Evolutionary conservation across 2,113 vertebrate species (phyloP).

Genomic region (Oncorhynchus mykiss): DNA sequence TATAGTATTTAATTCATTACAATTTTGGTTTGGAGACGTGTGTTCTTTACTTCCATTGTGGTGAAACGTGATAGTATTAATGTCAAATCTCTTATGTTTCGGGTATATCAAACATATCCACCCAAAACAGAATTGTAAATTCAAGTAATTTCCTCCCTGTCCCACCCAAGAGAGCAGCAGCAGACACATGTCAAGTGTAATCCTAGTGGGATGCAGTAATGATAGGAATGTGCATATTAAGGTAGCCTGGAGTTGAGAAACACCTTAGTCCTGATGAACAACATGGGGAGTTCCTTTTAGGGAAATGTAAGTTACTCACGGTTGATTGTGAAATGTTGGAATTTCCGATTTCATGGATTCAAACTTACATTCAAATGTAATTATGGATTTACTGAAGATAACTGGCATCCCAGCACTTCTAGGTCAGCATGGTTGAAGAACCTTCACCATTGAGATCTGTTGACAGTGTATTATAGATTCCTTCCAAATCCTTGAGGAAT

Average conservation of each 20-base stretch:
- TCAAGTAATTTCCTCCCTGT: background rate
- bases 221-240: background rate
- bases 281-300: background rate
- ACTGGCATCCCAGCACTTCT: constrained; percentile 1
- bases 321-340: background rate
- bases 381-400: background rate
- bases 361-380: background rate
- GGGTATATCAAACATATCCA: constrained; percentile 1
- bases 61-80: background rate
- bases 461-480: constrained; percentile 20
- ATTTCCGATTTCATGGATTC: background rate
- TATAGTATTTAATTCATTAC: constrained; percentile 2
- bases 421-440: background rate
- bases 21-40: background rate
- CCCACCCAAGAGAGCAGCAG: constrained; percentile 1
- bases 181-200: background rate
- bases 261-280: background rate
- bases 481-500: constrained; percentile 7
- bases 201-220: constrained; percentile 6
- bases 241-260: background rate
- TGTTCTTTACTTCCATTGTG: background rate
- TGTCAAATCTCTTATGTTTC: background rate
- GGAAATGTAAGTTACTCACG: background rate
- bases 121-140: background rate
- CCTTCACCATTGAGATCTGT: constrained; percentile 10